A percentile compares a stretch with the other conserved stretches of the same genome.
Conservation (phyloP, 2,888 invertebrate genomes). For the Diloba caeruleocephala region DNA sequence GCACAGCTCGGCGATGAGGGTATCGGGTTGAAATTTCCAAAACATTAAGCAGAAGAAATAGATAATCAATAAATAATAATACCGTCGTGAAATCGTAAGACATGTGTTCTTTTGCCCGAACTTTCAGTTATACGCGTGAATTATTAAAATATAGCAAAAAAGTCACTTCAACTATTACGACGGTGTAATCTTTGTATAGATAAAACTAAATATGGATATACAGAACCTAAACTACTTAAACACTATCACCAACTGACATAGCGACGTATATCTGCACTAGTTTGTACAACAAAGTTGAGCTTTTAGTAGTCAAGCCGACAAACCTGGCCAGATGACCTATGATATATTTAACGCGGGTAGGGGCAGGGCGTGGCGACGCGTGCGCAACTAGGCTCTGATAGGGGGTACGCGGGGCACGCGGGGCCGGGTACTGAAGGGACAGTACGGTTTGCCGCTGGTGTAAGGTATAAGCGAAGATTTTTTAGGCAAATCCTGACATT, state of each 20-base stretch:
- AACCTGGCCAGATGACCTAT: slow-evolving; percentile 77
- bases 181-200: slow-evolving; percentile 39
- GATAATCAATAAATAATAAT: too few relatives aligned
- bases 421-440: slow-evolving; percentile 69
- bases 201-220: slow-evolving; percentile 29
- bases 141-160: slow-evolving; percentile 17
- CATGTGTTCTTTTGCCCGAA: too few relatives aligned
- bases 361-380: slow-evolving; percentile 82
- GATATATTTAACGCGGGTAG: slow-evolving; percentile 79
- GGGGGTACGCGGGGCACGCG: slow-evolving; percentile 49
- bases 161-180: slow-evolving; percentile 28
- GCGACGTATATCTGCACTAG: slow-evolving; percentile 42
- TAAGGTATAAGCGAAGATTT: slow-evolving; percentile 46
- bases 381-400: slow-evolving; percentile 72
- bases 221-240: slow-evolving; percentile 43
- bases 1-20: too few relatives aligned
- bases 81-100: too few relatives aligned
- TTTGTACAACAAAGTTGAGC: slow-evolving; percentile 45
- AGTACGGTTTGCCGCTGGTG: slow-evolving; percentile 62
- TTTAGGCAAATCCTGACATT: too few relatives aligned
- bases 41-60: too few relatives aligned
- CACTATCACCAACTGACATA: slow-evolving; percentile 38
- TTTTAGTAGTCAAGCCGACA: slow-evolving; percentile 64
- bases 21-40: too few relatives aligned
- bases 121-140: too few relatives aligned